A percentile compares a stretch with the other conserved stretches of the same genome.
phyloP scores from a whole-genome alignment of 2,113 vertebrate genomes.

The Coreoperca whiteheadi region DNA sequence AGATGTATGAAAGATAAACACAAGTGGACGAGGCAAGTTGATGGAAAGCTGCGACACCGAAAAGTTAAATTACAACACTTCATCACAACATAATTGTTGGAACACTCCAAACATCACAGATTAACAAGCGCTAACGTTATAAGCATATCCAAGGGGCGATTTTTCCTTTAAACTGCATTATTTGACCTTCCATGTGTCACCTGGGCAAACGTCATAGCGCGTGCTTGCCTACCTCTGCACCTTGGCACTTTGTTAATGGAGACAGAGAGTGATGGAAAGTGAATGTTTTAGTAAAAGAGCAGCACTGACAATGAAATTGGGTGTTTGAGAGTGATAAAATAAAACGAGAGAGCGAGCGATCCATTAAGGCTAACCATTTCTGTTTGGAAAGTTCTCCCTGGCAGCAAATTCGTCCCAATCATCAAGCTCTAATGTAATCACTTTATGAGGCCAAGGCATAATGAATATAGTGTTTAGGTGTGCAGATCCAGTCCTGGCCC shows the following conservation, averaged over 20 bases:
- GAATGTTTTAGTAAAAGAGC: conserved; percentile 48
- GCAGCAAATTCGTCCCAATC: conserved; percentile 79
- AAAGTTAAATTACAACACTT: conserved; percentile 56
- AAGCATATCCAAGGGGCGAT: conserved; percentile 44
- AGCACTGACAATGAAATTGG: conserved; percentile 69
- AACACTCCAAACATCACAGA: conserved; percentile 50
- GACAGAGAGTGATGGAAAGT: conserved; percentile 53
- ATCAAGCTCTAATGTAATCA: conserved; percentile 82
- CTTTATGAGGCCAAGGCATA: conserved; percentile 78
- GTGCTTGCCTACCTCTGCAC: background rate
- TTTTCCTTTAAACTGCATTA: conserved; percentile 34
- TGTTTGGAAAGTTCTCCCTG: conserved; percentile 78
- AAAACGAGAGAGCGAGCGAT: conserved; percentile 50
- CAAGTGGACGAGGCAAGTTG: conserved; percentile 13
- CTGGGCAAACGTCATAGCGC: conserved; percentile 25
- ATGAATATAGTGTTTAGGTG: conserved; percentile 84
- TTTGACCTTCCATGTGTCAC: conserved; percentile 42
- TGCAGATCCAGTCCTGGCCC: conserved; percentile 70
- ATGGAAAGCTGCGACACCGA: conserved; percentile 49
- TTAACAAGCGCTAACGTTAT: conserved; percentile 57
- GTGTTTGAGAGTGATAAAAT: conserved; percentile 77
- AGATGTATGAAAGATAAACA: conserved; percentile 42
- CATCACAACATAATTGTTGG: conserved; percentile 58
- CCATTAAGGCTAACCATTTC: conserved; percentile 70
- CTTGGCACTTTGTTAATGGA: conserved; percentile 49